Conservation (phyloP, 2,888 invertebrate genomes). For the Bembecia ichneumoniformis region DNA sequence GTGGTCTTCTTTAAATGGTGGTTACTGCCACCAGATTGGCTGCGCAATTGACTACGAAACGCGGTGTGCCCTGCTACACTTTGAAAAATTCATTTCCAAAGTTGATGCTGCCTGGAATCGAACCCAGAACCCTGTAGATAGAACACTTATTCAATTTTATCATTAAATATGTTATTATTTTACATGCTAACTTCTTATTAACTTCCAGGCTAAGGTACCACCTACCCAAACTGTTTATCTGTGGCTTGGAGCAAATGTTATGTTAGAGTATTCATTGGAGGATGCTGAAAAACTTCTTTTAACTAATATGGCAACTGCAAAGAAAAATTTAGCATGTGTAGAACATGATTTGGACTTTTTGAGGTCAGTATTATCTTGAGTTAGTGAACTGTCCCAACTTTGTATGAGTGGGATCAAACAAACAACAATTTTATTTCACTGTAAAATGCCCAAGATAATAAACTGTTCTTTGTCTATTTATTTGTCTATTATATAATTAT, state of each 20-base stretch:
- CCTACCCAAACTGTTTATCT: slow-evolving; percentile 91
- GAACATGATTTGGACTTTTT: slow-evolving; percentile 95
- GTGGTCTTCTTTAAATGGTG: too few relatives aligned
- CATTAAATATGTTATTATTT: neutral
- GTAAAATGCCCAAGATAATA: too few relatives aligned
- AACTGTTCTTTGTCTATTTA: too few relatives aligned
- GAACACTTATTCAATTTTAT: neutral
- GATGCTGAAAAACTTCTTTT: slow-evolving; percentile 89
- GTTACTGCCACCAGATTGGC: too few relatives aligned
- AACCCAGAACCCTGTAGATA: too few relatives aligned
- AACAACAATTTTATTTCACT: too few relatives aligned
- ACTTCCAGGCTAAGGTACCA: slow-evolving; percentile 84
- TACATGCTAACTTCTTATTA: neutral
- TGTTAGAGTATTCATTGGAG: slow-evolving; percentile 94
- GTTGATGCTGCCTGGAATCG: too few relatives aligned
- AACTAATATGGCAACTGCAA: slow-evolving; percentile 88
- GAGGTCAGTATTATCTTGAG: slow-evolving; percentile 58
- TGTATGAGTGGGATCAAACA: too few relatives aligned
- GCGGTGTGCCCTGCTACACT: too few relatives aligned
- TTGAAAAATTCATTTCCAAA: too few relatives aligned
- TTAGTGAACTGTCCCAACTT: neutral
- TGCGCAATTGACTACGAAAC: too few relatives aligned
- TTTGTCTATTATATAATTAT: too few relatives aligned
- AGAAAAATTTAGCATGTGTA: slow-evolving; percentile 85
- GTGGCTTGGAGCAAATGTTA: slow-evolving; percentile 93